Base-by-base conservation (phyloP, 2,888 invertebrate species). In the Danaus chrysippus region DNA sequence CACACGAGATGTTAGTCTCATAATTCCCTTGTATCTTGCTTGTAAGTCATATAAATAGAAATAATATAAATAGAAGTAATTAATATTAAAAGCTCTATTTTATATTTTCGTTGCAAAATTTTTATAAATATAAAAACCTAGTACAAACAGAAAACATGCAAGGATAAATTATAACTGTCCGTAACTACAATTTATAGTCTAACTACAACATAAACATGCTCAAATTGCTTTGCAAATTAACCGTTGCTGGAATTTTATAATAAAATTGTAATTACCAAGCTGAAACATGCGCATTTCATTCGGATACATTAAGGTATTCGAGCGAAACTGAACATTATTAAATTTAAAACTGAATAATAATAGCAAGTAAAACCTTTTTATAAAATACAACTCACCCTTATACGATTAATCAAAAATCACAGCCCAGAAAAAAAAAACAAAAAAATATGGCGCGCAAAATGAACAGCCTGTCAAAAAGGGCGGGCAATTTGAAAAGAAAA, bases 381-480 rank as follows among this genome's bases (percentile, higher is more conserved):
- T 44, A 63, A 19, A 64, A 58, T 10, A 17, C 43, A 55, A 61
- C 64, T 64, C 58, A 64, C 64, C 61, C 61, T 64, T 59, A 52
- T 53, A 56, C 53, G 42, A 43, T 17, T 49, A 17, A 49, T 10
- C 70, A 71, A 74, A 79, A 76, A 73, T 81, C 79, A 77, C 79
- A 78, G 78, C 68, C 69, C 72, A 70, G 72, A 73, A 76, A 72
- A 76, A 10, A 49, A 15, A 49, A n/a, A 49, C 64, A 63, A 61
- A 49, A 58, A 66, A 63, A 66, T 65, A 55, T 56, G 54, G 56
- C 66, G 62, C 66, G 59, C 56, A 64, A 70, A 68, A 64, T 63
- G 66, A 46, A 68, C 69, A 66, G 67, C 59, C 59, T 67, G 67
- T 62, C 65, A 63, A 66, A 67, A 66, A 67, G 61, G 63, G 55